Conservation (phyloP, 2,113 vertebrate species). For the Ophiodon elongatus region DNA sequence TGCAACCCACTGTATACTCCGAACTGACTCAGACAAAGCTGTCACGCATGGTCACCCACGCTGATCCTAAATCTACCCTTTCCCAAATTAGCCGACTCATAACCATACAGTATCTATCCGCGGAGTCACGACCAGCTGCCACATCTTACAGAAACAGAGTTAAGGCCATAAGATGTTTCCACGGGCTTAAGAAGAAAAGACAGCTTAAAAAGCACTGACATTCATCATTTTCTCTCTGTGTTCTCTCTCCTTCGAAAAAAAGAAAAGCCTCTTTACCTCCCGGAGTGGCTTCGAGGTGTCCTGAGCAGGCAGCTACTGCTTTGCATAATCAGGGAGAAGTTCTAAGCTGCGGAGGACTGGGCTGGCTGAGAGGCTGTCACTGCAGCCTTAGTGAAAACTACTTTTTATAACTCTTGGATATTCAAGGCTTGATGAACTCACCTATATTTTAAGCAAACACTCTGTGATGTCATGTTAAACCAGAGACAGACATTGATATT, state of each 20-base stretch:
- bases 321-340: constrained; percentile 77
- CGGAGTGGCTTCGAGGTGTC: constrained; percentile 72
- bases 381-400: constrained; percentile 33
- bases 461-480: constrained; percentile 1
- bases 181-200: constrained; percentile 68
- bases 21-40: constrained; percentile 48
- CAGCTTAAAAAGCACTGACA: constrained; percentile 70
- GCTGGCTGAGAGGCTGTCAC: constrained; percentile 57
- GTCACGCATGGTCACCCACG: constrained; percentile 23
- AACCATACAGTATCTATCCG: constrained; percentile 43
- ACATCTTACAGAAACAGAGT: constrained; percentile 59
- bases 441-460: constrained; percentile 22
- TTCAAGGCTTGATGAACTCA: constrained; percentile 9
- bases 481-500: neutral
- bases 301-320: constrained; percentile 68
- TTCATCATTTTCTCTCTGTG: constrained; percentile 62
- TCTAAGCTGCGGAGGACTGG: constrained; percentile 59
- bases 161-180: constrained; percentile 62
- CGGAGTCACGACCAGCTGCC: constrained; percentile 51
- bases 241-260: constrained; percentile 54
- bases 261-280: constrained; percentile 77
- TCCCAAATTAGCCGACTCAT: constrained; percentile 65
- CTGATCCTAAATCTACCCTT: constrained; percentile 54
- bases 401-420: constrained; percentile 38
- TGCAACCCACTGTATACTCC: neutral